Evolutionary conservation across 2,888 invertebrate genomes (phyloP).

Genomic region (Tortrix viridana): DNA sequence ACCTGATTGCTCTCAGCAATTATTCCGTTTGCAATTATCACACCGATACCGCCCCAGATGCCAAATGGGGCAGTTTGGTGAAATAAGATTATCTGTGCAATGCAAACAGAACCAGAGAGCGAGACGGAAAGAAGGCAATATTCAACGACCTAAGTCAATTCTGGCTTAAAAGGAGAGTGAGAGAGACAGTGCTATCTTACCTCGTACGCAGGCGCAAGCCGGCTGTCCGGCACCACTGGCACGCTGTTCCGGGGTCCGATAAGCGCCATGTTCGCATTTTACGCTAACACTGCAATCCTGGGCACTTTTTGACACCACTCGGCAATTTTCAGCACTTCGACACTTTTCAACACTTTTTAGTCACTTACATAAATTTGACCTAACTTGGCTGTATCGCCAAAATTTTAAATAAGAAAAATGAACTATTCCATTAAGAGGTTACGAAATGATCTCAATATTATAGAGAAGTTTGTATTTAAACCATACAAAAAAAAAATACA

Average conservation of each 20-base stretch:
- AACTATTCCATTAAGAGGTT: too few relatives aligned
- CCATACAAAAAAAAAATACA: background rate
- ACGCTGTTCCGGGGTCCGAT: constrained; percentile 86
- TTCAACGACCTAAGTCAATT: too few relatives aligned
- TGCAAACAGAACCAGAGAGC: background rate
- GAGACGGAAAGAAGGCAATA: background rate
- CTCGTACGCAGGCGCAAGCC: constrained; percentile 87
- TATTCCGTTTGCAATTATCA: constrained; percentile 1
- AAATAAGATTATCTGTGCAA: constrained; percentile 15
- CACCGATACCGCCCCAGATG: constrained; percentile 3
- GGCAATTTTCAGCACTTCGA: background rate
- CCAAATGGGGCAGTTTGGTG: constrained; percentile 9
- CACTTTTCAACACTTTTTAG: background rate
- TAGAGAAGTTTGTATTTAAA: too few relatives aligned
- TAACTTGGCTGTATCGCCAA: too few relatives aligned
- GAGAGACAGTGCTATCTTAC: constrained; percentile 74
- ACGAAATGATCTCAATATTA: too few relatives aligned
- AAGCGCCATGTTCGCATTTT: constrained; percentile 79
- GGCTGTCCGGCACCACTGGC: constrained; percentile 87
- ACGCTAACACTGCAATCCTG: constrained; percentile 48
- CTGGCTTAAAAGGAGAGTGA: too few relatives aligned
- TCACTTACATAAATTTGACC: background rate
- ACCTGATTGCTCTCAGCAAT: constrained; percentile 8
- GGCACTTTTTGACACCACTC: constrained; percentile 22
- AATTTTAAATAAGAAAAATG: too few relatives aligned